Percentiles rank a stretch among this genome's conserved stretches.
phyloP scores from a whole-genome alignment of 2,797 vertebrate genomes.

The Trachops cirrhosus region DNA sequence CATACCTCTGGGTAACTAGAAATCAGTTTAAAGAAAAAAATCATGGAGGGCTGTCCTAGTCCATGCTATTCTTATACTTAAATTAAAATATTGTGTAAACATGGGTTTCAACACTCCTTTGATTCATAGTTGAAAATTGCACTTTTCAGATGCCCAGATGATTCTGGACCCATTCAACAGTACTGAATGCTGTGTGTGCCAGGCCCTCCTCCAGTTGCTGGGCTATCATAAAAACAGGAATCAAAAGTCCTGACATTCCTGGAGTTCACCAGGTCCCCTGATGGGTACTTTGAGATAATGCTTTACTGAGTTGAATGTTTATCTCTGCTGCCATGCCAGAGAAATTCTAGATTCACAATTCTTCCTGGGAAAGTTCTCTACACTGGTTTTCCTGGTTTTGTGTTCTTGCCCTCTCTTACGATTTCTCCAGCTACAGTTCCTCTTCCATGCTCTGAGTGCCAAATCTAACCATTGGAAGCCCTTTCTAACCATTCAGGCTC shows the following conservation, averaged over 20 bases:
- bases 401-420: background rate
- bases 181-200: accelerated
- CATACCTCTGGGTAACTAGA: background rate
- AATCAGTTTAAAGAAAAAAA: background rate
- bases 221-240: background rate
- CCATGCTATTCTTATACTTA: background rate
- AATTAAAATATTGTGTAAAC: background rate
- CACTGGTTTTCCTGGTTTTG: background rate
- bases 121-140: background rate
- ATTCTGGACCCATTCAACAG: background rate
- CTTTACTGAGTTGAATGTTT: background rate
- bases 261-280: background rate
- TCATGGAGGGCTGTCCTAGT: background rate
- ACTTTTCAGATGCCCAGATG: background rate
- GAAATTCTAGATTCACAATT: background rate
- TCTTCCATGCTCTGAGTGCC: background rate
- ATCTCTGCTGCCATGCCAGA: background rate
- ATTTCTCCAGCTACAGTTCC: background rate
- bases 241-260: background rate
- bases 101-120: background rate
- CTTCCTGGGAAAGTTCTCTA: background rate
- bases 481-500: background rate
- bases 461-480: background rate
- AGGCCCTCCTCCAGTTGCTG: background rate
- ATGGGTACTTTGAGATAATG: background rate